Base-by-base conservation (phyloP, 2,888 invertebrate species). In the Polydrusus tereticollis region DNA sequence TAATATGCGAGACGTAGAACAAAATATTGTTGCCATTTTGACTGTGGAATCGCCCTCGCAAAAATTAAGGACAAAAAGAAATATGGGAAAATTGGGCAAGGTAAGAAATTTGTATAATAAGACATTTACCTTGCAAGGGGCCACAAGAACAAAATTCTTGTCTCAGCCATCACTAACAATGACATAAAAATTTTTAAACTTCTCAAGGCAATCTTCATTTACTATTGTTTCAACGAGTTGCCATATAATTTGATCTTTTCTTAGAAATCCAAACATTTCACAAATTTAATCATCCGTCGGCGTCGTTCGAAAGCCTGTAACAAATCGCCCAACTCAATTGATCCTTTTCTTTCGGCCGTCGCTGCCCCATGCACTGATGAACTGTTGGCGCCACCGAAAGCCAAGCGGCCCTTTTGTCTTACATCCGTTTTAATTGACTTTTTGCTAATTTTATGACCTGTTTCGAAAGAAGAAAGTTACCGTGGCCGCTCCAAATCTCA, bases 341-440 rank as follows among this genome's bases (percentile, higher is more conserved):
- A 23, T 38, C 38, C 41, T 16, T 16, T 41, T 43, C 43, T 57
- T 36, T 52, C 52, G 38, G 62, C 20, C 29, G n/a, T 55, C 26
- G 57, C 33, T 18, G 16, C 5, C 5, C 26, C 41, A 0, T 16
- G 21, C 47, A 41, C 33, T 71, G 71, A 71, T 71, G 71, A 71
- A 47, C 29, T 66, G 41, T 59, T 77, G 79, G 79, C 79, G 79
- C 79, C 79, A 79, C 75, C 52, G 71, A 69, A 70, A 73, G 64
- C 62, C 66, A 69, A 69, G 59, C 76, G 77, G 78, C 76, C 73
- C 72, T 78, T 78, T 79, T 79, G 78, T 78, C 77, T 77, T 77
- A 77, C 77, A 73, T 72, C 77, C 68, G 58, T 77, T 77, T 77
- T 79, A 79, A 79, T 78, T 78, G 78, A 75, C 76, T 78, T 79